These are phyloP conservation scores for Calliopsis andreniformis DNA, from an alignment of 1,140 invertebrate genomes.

Conservation along the genomic window DNA sequence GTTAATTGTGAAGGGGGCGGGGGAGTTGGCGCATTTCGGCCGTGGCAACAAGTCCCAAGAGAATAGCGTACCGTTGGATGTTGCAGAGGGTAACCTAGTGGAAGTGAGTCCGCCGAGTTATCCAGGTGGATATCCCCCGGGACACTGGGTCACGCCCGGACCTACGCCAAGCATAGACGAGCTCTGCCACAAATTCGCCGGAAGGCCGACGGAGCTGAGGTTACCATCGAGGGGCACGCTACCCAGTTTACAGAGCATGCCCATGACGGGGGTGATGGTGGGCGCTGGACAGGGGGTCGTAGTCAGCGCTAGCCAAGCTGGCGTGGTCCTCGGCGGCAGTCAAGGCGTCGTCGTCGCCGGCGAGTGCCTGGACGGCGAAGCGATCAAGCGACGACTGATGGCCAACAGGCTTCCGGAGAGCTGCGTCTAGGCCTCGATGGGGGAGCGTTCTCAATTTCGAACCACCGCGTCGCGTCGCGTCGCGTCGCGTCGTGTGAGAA, in stretches of 20 bases:
- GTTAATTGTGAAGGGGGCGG: constrained; percentile 8
- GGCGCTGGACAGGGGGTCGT: constrained; percentile 67
- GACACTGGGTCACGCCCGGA: constrained; percentile 78
- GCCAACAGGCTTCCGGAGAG: constrained; percentile 89
- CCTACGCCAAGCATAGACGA: constrained; percentile 80
- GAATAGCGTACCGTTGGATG: constrained; percentile 38
- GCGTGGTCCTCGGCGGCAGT: constrained; percentile 60
- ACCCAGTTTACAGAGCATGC: constrained; percentile 79
- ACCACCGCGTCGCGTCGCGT: no score
- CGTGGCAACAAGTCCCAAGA: constrained; percentile 6
- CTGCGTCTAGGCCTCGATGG: constrained; percentile 84
- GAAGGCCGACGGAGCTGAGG: constrained; percentile 78
- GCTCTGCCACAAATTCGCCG: constrained; percentile 77
- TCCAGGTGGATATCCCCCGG: constrained; percentile 74
- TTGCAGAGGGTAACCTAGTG: constrained; percentile 75
- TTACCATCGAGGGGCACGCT: constrained; percentile 78
- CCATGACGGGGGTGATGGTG: constrained; percentile 66
- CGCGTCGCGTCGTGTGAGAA: background rate
- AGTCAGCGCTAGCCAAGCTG: constrained; percentile 70
- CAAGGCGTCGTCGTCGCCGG: constrained; percentile 76
- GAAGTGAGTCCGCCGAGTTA: constrained; percentile 80
- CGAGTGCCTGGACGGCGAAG: constrained; percentile 83
- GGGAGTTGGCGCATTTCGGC: constrained; percentile 3
- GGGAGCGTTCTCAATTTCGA: no score
- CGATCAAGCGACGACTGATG: constrained; percentile 88